These are phyloP conservation scores for Diachrysia chrysitis DNA, from an alignment of 2,888 invertebrate genomes.

Conservation along the genomic window DNA sequence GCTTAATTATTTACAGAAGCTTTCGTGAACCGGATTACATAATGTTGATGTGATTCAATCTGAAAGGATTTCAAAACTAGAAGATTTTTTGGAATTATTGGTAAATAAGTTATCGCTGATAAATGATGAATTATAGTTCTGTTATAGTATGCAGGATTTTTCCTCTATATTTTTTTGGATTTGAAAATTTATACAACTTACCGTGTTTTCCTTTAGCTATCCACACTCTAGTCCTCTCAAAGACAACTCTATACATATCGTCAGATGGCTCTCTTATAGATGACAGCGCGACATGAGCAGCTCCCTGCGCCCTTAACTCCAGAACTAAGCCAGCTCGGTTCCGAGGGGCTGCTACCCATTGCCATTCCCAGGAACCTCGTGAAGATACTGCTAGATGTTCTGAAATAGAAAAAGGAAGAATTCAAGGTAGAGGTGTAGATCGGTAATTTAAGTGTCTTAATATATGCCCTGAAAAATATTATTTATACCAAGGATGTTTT, in stretches of 20 bases:
- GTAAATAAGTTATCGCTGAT: too few species aligned
- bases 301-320: conserved; percentile 88
- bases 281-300: conserved; percentile 90
- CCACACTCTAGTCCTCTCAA: conserved; percentile 90
- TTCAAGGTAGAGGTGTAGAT: background rate
- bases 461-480: too few species aligned
- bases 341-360: conserved; percentile 91
- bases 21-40: too few species aligned
- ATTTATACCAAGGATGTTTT: too few species aligned
- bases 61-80: too few species aligned
- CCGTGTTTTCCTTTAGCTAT: conserved; percentile 91
- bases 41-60: too few species aligned
- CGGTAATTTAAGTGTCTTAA: too few species aligned
- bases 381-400: conserved; percentile 91
- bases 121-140: too few species aligned
- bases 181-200: conserved; percentile 62
- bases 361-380: conserved; percentile 90
- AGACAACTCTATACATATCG: conserved; percentile 90
- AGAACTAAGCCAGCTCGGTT: conserved; percentile 90
- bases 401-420: conserved; percentile 67
- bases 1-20: too few species aligned
- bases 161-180: too few species aligned
- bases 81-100: too few species aligned
- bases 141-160: too few species aligned
- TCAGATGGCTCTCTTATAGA: conserved; percentile 88